A percentile compares a stretch with the other conserved stretches of the same genome.
Evolutionary conservation across 2,888 invertebrate genomes (phyloP).

Genomic region (Monoplex corrugatus): DNA sequence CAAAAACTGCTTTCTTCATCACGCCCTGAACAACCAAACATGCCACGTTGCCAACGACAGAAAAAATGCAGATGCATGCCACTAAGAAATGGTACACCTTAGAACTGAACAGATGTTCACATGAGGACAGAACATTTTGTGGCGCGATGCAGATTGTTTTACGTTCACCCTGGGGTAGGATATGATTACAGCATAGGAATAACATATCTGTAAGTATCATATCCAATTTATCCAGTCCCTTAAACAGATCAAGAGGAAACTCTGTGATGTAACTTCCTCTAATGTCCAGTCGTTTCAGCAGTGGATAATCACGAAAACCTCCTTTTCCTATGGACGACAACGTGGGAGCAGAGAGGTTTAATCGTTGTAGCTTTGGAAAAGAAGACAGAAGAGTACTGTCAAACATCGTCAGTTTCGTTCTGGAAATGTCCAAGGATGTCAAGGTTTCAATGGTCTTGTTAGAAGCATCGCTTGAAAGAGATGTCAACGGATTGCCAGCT

Average conservation of each 20-base stretch:
- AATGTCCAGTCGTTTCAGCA: background rate
- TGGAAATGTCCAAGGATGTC: background rate
- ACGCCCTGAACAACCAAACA: background rate
- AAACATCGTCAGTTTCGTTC: background rate
- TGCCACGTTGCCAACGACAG: constrained; percentile 16
- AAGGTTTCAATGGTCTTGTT: background rate
- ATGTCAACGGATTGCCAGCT: constrained; percentile 7
- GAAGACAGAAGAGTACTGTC: background rate
- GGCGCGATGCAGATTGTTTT: background rate
- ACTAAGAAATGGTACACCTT: background rate
- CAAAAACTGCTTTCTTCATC: background rate
- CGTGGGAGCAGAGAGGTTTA: background rate
- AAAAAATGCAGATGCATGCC: background rate
- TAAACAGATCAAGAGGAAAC: constrained; percentile 6
- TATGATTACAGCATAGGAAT: constrained; percentile 3
- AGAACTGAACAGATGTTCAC: constrained; percentile 23
- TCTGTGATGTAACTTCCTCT: background rate
- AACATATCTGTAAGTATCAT: background rate
- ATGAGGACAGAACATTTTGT: constrained; percentile 34
- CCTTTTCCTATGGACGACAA: background rate
- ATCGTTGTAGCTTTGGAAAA: background rate
- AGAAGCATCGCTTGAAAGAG: background rate
- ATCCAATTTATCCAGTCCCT: background rate
- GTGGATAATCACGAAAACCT: background rate
- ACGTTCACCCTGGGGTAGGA: background rate